Evolutionary conservation across 2,888 invertebrate genomes (phyloP), one percentile per base, ranked within the genome.

Genomic region (Germaria angustata): DNA sequence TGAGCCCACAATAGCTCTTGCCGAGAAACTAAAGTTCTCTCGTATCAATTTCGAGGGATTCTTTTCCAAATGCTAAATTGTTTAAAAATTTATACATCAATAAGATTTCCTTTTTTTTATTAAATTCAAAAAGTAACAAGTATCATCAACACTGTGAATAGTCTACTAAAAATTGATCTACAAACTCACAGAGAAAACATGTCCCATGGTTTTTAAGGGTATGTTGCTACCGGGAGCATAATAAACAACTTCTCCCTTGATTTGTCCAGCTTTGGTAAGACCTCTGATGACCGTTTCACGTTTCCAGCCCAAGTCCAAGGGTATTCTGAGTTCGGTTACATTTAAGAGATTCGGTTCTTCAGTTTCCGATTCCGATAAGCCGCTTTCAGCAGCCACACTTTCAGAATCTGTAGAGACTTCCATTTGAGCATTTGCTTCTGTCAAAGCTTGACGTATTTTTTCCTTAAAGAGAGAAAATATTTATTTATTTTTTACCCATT

Each of bases 231-330:
- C 94, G 0, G 95, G 95, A 9, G 95, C 93, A 84, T 95, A 94
- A 91, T 99, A 99, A 77, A 95, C 94, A 55, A 99, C 98, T 88
- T 99, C 98, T n/a, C 99, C 98, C 86, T 96, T 95, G 84, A 96
- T 95, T 84, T 95, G 95, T 44, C 98, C 97, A 87, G 94, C 95
- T 85, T 96, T 95, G 6, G 96, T 97, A 8, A 98, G 93, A 5
- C 96, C 96, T 84, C 95, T 94, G 87, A 98, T 97, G 71, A 97
- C 93, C 0, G 98, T 98, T 90, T 97, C 96, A n/a, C 98, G 93
- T 87, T 96, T 95, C 98, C 98, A 98, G 80, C 97, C 98, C 92
- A 93, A 92, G 66, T 94, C 94, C 24, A 95, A 88, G 0, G 95
- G 95, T 72, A 94, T 92, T 57, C 94, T 91, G 66, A 95, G 89